Conservation (phyloP, 35 echinoderm and acorn worm genomes). For the Acanthaster planci region DNA sequence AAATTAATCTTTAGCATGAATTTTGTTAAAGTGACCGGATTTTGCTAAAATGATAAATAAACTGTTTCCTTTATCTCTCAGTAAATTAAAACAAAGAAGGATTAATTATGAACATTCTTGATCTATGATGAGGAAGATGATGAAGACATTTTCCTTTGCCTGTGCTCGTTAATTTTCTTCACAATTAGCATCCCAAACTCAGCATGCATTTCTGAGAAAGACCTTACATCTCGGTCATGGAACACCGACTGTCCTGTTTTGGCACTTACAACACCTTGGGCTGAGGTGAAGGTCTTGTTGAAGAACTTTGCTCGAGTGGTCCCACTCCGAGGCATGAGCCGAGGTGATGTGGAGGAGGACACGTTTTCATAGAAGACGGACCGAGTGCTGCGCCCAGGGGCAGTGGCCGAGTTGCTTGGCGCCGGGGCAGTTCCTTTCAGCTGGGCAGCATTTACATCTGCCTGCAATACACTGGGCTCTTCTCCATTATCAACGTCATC, state of each 20-base stretch:
- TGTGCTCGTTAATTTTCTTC: slow-evolving; percentile 77
- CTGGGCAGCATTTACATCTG: slow-evolving; percentile 23
- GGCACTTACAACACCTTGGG: slow-evolving; percentile 1
- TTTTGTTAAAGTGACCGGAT: too few species aligned
- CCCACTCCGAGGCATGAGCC: slow-evolving; percentile 33
- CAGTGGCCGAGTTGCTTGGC: slow-evolving; percentile 5
- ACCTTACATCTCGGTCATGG: slow-evolving; percentile 70
- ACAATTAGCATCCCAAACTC: slow-evolving; percentile 95
- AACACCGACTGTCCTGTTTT: slow-evolving; percentile 68
- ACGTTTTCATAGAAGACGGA: slow-evolving; percentile 89
- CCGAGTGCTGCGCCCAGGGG: slow-evolving; percentile 15
- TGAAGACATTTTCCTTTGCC: slow-evolving; percentile 60
- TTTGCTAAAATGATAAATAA: background rate
- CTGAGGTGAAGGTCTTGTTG: slow-evolving; percentile 28
- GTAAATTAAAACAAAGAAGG: background rate
- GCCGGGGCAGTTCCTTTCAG: background rate
- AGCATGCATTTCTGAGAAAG: slow-evolving; percentile 89
- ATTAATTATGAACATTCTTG: background rate
- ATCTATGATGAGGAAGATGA: slow-evolving; percentile 9
- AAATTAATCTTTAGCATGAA: too few species aligned
- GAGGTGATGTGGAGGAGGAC: slow-evolving; percentile 9
- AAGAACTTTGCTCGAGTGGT: slow-evolving; percentile 47
- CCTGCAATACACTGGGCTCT: background rate
- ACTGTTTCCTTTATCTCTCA: background rate
- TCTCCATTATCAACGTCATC: slow-evolving; percentile 9